phyloP scores from a whole-genome alignment of 2,888 invertebrate species.

The Aproaerema taeniolella region DNA sequence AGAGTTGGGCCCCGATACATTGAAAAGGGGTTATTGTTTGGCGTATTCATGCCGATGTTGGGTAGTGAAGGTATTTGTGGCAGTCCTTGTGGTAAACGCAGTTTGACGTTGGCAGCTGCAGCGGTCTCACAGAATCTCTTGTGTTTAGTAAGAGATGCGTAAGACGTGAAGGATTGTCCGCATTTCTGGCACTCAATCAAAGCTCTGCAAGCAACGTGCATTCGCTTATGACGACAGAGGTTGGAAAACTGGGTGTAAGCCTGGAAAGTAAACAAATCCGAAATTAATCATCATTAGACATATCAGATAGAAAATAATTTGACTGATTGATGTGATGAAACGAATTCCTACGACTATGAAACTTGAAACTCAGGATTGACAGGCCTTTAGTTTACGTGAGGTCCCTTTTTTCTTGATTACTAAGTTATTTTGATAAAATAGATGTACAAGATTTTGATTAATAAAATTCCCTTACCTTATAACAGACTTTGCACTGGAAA shows the following conservation, averaged over 20 bases:
- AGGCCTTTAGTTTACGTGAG: too few relatives aligned
- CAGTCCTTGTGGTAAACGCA: slow-evolving; percentile 59
- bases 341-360: too few relatives aligned
- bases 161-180: slow-evolving; percentile 93
- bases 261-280: slow-evolving; percentile 58
- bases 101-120: slow-evolving; percentile 62
- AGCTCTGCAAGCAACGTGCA: slow-evolving; percentile 97
- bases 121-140: slow-evolving; percentile 96
- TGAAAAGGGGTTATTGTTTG: slow-evolving; percentile 80
- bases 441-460: too few relatives aligned
- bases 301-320: too few relatives aligned
- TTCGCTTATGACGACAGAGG: slow-evolving; percentile 98
- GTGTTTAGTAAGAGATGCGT: slow-evolving; percentile 95
- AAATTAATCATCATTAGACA: too few relatives aligned
- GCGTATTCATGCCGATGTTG: slow-evolving; percentile 63
- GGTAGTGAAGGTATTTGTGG: slow-evolving; percentile 57
- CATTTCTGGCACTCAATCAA: slow-evolving; percentile 97
- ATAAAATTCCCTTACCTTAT: too few relatives aligned
- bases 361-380: too few relatives aligned
- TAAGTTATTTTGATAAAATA: too few relatives aligned
- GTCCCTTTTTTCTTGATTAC: too few relatives aligned
- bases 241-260: slow-evolving; percentile 99
- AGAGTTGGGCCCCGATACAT: slow-evolving; percentile 82
- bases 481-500: slow-evolving; percentile 97
- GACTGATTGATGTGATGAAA: too few relatives aligned